Evolutionary conservation across 2,113 vertebrate genomes (phyloP), one percentile per base, ranked within the genome.

Genomic region (Craseonycteris thonglongyai): DNA sequence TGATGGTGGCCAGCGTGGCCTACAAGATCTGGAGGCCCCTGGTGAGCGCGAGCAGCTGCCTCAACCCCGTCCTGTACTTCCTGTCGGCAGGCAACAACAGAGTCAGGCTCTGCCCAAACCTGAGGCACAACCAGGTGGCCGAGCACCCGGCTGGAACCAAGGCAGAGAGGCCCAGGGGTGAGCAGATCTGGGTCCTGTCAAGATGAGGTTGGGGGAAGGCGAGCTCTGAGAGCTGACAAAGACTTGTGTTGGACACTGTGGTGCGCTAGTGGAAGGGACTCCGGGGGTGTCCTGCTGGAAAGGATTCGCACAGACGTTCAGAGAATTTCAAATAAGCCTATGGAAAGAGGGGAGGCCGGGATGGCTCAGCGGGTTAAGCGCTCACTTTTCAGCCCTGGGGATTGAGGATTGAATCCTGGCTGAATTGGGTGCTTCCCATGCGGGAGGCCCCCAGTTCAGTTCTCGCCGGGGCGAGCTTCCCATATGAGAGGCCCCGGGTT

Each of bases 1-100:
- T 98, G 15, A 96, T 42, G 10, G 5, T 8, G 4, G 91, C 79
- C 45, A 97, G 96, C 84, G 8, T 95, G 47, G 94, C 94, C 76
- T 98, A 96, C 66, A 97, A 98, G 81, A 54, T 97, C 5, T 98
- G 97, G 97, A 97, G 97, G 51, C 98, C 98, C 0, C 93, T 97
- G 3, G 97, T 97, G 22, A 97, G 97, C 68, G 14, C 97, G 11
- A 98, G 96, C 92, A 98, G 97, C 93, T 98, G 97, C 91, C 85
- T 97, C 42, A 98, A 98, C 51, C 98, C 98, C 0, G 42, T 98
- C 21, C 88, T 98, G 8, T 98, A 97, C 94, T 98, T 98, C 3
- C 89, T 96, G 21, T 95, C 93, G 0, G 61, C 80, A 0, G 59
- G 66, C 2, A 82, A 54, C 35, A 83, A 95, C 26, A 68, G 93